Conservation (phyloP, 1,140 invertebrate genomes). For the Zaprionus kolodkinae region DNA sequence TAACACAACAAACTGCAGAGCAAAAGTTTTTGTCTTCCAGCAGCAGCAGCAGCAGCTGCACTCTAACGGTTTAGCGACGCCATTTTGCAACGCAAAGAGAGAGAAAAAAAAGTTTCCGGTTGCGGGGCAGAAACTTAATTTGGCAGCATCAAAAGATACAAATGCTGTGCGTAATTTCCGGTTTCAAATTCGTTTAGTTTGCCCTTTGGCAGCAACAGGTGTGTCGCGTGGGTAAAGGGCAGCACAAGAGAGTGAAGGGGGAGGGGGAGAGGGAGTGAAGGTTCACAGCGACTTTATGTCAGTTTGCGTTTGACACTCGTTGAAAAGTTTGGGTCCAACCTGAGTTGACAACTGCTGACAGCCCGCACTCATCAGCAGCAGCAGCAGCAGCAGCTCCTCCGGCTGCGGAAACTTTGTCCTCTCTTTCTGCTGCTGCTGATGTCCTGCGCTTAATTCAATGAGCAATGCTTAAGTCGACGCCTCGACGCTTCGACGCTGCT, state of each 20-base stretch:
- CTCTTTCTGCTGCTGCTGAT: slow-evolving; percentile 22
- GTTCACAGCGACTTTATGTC: slow-evolving; percentile 7
- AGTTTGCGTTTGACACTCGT: slow-evolving; percentile 59
- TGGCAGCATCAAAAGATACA: slow-evolving; percentile 71
- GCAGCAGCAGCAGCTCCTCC: slow-evolving; percentile 2
- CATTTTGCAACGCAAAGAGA: slow-evolving; percentile 14
- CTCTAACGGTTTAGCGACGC: slow-evolving; percentile 38
- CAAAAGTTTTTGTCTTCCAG: slow-evolving; percentile 4
- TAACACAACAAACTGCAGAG: slow-evolving; percentile 7
- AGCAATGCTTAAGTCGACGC: slow-evolving; percentile 31
- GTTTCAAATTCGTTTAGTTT: slow-evolving; percentile 62
- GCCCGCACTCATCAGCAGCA: slow-evolving; percentile 14
- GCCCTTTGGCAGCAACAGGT: slow-evolving; percentile 67
- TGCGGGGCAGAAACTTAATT: slow-evolving; percentile 62
- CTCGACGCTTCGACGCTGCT: slow-evolving; percentile 33
- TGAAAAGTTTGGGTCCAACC: slow-evolving; percentile 61
- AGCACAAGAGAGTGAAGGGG: neutral
- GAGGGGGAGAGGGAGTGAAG: neutral
- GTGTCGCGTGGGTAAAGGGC: slow-evolving; percentile 36
- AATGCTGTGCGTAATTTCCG: slow-evolving; percentile 74
- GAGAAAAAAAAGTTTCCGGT: slow-evolving; percentile 18
- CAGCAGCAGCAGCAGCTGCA: slow-evolving; percentile 24
- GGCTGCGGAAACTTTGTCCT: slow-evolving; percentile 44
- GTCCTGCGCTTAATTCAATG: slow-evolving; percentile 48
- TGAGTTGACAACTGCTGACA: slow-evolving; percentile 32